Base-by-base conservation (phyloP, 30 jellyfish, hydroid and myxozoan genomes). In the Aurelia sp. region DNA sequence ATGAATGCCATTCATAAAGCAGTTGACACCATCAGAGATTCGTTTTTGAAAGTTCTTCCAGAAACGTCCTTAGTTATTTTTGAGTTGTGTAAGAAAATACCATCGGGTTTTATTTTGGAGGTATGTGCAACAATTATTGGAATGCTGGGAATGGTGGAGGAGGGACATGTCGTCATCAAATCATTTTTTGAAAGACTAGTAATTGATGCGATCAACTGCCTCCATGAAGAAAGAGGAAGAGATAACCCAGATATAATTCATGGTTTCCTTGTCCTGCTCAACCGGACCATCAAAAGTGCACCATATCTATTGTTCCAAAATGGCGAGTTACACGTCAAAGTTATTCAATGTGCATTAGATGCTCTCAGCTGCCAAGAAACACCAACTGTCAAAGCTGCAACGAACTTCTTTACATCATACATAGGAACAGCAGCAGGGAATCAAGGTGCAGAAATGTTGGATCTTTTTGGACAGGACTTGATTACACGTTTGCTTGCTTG, bases 21-120 rank as follows among this genome's bases (percentile, higher is more conserved):
- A 8, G 80, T 88, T 57, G 98, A 93, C 55, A 82, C 88, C 12
- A 78, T 86, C 27, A 84, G 97, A 51, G 98, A 93, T 19, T 80
- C 94, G 19, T 93, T 93, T 57, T 52, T 50, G 33, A 74, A 50
- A 20, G 83, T 67, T 13, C 96, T 93, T 33, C 84, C 89, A 41
- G 82, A 55, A 27, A 88, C 93, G 17, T 75, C 93, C 0, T 52
- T 30, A 11, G 58, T 88, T 48, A 65, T 88, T 63, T 59, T 81
- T 58, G 93, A 61, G 18, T 35, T 88, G 19, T 93, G 88, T 55
- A 16, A 21, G 12, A 57, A 81, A 20, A 76, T 63, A 2, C 97
- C 97, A 0, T 63, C 86, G 16, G 91, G 91, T 20, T 51, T 81
- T 30, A 77, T 90, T 33, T 38, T 93, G 64, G 94, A 88, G 57